Conservation (phyloP, 2,888 invertebrate genomes). For the Sisyra terminalis region DNA sequence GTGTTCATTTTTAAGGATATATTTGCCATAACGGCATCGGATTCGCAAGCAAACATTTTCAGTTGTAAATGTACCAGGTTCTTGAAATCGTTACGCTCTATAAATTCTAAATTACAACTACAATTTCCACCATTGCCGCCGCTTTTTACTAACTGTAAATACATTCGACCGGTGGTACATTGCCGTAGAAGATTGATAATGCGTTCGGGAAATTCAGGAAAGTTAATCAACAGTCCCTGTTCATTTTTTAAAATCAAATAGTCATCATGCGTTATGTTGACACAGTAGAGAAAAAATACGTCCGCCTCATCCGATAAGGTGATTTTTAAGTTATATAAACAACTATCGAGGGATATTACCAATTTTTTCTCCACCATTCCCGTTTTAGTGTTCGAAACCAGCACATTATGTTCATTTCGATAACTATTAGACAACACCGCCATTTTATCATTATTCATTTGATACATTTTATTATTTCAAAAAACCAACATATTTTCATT, state of each 20-base stretch:
- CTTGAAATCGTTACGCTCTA: slow-evolving; percentile 8
- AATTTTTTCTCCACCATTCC: neutral
- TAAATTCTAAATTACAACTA: slow-evolving; percentile 5
- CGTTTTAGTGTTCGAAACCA: neutral
- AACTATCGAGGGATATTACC: neutral
- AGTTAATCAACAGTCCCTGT: slow-evolving; percentile 7
- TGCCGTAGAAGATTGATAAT: slow-evolving; percentile 6
- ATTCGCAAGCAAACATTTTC: slow-evolving; percentile 5
- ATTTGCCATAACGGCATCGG: slow-evolving; percentile 3
- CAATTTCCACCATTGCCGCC: neutral
- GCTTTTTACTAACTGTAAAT: neutral
- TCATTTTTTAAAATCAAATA: slow-evolving; percentile 6
- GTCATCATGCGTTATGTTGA: slow-evolving; percentile 6
- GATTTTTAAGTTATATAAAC: slow-evolving; percentile 2
- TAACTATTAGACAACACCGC: neutral
- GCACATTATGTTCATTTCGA: neutral
- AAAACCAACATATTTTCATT: no score
- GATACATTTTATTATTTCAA: no score
- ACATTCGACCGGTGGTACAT: slow-evolving; percentile 5
- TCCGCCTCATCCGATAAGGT: slow-evolving; percentile 4
- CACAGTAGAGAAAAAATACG: slow-evolving; percentile 6
- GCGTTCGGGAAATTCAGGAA: slow-evolving; percentile 6
- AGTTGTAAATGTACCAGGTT: slow-evolving; percentile 6
- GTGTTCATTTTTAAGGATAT: slow-evolving; percentile 3
- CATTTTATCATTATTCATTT: neutral